Conservation (phyloP, 2,797 vertebrate species). For the Cirrhinus mrigala region DNA sequence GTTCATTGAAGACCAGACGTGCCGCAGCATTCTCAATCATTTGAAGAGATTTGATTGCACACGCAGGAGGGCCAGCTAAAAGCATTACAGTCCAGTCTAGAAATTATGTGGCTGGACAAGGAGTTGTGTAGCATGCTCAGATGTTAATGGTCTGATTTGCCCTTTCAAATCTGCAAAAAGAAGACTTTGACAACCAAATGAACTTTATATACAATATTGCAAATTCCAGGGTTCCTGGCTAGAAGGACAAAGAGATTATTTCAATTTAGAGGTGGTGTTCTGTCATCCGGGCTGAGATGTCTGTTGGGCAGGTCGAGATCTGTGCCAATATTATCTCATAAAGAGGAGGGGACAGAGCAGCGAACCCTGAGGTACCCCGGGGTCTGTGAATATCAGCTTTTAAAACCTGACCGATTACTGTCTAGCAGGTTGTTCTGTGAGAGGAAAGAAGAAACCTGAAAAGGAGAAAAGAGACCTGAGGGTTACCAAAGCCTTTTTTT, state of each 20-base stretch:
- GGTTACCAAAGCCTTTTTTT: neutral
- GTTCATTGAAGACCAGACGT: slow-evolving; percentile 27
- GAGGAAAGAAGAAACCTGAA: neutral
- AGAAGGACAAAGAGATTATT: neutral
- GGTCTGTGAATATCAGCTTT: neutral
- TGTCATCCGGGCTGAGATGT: neutral
- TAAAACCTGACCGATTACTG: neutral
- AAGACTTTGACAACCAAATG: neutral
- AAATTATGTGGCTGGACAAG: neutral
- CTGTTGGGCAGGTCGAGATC: neutral
- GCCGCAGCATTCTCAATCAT: neutral
- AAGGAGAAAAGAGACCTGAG: neutral
- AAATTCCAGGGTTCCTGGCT: neutral
- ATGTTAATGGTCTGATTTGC: neutral
- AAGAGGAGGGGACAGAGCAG: neutral
- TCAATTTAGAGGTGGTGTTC: neutral
- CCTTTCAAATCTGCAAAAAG: neutral
- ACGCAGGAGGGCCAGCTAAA: neutral
- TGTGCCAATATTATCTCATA: neutral
- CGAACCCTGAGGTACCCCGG: neutral
- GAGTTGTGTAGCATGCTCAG: neutral
- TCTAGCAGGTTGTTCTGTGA: neutral
- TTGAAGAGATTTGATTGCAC: slow-evolving; percentile 1
- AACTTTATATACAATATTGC: neutral
- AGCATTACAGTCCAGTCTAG: neutral